A percentile compares a stretch with the other conserved stretches of the same genome.
Evolutionary conservation across 2,113 vertebrate species (phyloP).

Genomic region (Brachypodius melanocephalos): DNA sequence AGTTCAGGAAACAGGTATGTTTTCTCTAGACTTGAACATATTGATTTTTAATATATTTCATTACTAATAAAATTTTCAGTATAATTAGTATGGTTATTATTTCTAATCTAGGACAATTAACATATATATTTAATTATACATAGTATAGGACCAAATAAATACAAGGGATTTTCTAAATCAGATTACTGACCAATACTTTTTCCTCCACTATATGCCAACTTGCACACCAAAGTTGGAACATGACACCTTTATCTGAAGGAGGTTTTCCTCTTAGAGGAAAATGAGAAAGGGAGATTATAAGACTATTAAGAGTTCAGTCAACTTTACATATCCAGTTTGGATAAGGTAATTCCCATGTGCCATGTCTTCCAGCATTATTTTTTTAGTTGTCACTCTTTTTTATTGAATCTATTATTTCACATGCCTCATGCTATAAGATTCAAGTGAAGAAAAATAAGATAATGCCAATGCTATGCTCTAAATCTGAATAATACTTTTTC

Average conservation of each 20-base stretch:
- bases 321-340: neutral
- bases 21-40: neutral
- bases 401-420: neutral
- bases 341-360: neutral
- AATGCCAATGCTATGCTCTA: neutral
- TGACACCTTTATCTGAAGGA: neutral
- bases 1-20: neutral
- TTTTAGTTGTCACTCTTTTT: neutral
- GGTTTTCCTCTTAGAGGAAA: neutral
- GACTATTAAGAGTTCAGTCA: neutral
- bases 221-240: neutral
- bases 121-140: neutral
- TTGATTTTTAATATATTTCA: neutral
- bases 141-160: neutral
- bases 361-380: neutral
- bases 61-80: neutral
- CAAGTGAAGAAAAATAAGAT: neutral
- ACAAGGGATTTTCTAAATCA: neutral
- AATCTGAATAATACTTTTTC: neutral
- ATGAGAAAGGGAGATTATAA: neutral
- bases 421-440: neutral
- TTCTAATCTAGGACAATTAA: neutral
- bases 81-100: neutral
- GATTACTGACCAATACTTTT: neutral
- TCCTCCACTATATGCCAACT: neutral